A percentile compares a stretch with the other conserved stretches of the same genome.
Conservation (phyloP, 2,113 vertebrate species). For the Tenebrosternarchus preto region DNA sequence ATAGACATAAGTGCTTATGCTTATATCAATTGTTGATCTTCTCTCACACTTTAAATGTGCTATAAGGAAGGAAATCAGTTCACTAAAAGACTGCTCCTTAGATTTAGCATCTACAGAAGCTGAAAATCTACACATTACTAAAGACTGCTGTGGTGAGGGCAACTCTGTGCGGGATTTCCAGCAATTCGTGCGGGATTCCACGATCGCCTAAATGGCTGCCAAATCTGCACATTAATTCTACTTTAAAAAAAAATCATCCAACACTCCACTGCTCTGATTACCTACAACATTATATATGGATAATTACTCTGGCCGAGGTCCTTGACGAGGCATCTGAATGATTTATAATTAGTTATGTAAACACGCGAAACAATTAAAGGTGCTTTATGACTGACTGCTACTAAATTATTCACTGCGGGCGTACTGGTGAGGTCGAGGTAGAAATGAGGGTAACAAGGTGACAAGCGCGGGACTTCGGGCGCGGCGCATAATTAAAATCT, state of each 20-base stretch:
- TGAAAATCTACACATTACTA: no score
- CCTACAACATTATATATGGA: conserved; percentile 59
- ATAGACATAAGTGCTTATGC: no score
- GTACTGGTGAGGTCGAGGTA: conserved; percentile 56
- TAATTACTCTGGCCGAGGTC: conserved; percentile 61
- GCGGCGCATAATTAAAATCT: conserved; percentile 57
- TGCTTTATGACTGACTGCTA: conserved; percentile 69
- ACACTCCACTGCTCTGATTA: conserved; percentile 50
- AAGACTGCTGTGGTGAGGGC: no score
- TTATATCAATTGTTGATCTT: no score
- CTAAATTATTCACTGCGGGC: conserved; percentile 66
- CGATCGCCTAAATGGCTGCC: no score
- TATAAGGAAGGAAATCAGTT: no score
- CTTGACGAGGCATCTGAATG: conserved; percentile 61
- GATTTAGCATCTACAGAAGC: no score
- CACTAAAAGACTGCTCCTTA: no score
- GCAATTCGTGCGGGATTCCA: no score
- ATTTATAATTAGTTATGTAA: conserved; percentile 70
- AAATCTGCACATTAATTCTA: no score
- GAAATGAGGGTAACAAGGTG: conserved; percentile 57
- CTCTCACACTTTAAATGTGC: no score
- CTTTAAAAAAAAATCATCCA: conserved; percentile 47
- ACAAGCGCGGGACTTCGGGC: conserved; percentile 56
- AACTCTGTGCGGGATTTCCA: no score
- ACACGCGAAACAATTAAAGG: conserved; percentile 67